phyloP scores from a whole-genome alignment of 2,888 invertebrate species.

The Rhorus exstirpatorius region DNA sequence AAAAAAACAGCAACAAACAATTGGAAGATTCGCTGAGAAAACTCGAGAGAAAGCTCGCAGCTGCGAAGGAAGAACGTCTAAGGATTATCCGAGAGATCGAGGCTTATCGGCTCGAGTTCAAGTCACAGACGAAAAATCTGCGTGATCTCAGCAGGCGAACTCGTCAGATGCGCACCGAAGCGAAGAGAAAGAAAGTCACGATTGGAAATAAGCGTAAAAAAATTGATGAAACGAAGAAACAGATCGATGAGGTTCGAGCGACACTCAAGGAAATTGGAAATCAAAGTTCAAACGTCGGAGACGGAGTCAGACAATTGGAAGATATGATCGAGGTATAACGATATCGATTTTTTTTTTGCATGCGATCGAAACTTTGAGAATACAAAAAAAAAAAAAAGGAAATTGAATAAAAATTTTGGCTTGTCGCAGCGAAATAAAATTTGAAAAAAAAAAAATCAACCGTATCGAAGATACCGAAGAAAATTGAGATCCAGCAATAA shows the following conservation, averaged over 20 bases:
- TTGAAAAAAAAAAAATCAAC: too few relatives aligned
- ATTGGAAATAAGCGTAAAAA: constrained; percentile 70
- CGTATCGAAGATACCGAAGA: too few relatives aligned
- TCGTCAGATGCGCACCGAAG: constrained; percentile 70
- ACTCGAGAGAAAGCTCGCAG: constrained; percentile 84
- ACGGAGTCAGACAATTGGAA: constrained; percentile 88
- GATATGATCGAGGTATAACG: constrained; percentile 87
- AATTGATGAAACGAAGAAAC: constrained; percentile 73
- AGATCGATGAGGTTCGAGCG: constrained; percentile 86
- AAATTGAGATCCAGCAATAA: too few relatives aligned
- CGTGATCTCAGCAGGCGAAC: constrained; percentile 70
- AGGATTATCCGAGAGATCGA: constrained; percentile 83
- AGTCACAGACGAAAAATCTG: constrained; percentile 66
- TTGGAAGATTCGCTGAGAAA: constrained; percentile 85
- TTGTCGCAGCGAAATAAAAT: too few relatives aligned
- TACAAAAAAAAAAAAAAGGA: too few relatives aligned
- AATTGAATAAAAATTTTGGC: too few relatives aligned
- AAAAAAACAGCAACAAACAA: constrained; percentile 88
- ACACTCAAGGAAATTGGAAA: constrained; percentile 87
- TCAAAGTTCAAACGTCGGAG: constrained; percentile 87
- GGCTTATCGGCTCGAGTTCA: constrained; percentile 86
- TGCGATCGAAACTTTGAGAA: constrained; percentile 24
- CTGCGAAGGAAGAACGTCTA: constrained; percentile 82
- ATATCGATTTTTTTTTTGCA: constrained; percentile 24
- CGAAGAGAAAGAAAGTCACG: constrained; percentile 69